Percentiles rank a stretch among this genome's conserved stretches.
phyloP scores from a whole-genome alignment of 2,888 invertebrate genomes.

The Sturmia bella region DNA sequence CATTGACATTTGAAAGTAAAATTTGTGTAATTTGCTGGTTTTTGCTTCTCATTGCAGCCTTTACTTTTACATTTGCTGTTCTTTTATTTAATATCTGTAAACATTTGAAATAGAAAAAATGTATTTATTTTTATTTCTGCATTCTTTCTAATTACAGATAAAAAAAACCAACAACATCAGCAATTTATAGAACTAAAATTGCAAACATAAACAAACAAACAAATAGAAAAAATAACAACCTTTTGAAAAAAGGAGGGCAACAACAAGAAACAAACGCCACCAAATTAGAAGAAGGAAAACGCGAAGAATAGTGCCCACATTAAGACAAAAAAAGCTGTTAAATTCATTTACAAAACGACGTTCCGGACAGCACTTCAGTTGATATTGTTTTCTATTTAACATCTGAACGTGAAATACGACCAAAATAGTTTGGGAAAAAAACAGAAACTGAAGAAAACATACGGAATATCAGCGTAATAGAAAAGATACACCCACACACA shows the following conservation, averaged over 20 bases:
- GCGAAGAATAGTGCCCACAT: conserved; percentile 22
- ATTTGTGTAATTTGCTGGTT: conserved; percentile 58
- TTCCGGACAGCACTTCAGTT: not conserved
- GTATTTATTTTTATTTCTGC: conserved; percentile 44
- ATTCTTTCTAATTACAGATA: conserved; percentile 65
- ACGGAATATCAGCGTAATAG: conserved; percentile 29
- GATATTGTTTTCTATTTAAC: conserved; percentile 26
- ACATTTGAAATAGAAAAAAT: conserved; percentile 35
- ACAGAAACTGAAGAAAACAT: conserved; percentile 7
- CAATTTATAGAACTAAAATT: conserved; percentile 23
- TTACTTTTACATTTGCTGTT: conserved; percentile 5
- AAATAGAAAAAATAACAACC: conserved; percentile 37
- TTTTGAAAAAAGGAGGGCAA: conserved; percentile 33
- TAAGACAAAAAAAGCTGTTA: conserved; percentile 25
- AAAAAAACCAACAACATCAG: conserved; percentile 39
- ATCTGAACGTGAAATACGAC: conserved; percentile 25
- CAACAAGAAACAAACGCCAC: conserved; percentile 10
- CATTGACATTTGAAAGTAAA: conserved; percentile 69
- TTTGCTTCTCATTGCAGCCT: not conserved
- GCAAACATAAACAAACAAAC: conserved; percentile 62
- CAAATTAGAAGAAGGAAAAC: conserved; percentile 20
- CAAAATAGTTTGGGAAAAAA: conserved; percentile 18
- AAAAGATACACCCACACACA: conserved; percentile 10
- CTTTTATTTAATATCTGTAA: conserved; percentile 38
- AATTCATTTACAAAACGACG: conserved; percentile 25